Base-by-base conservation (phyloP, 2,888 invertebrate species). In the Phalera bucephala region DNA sequence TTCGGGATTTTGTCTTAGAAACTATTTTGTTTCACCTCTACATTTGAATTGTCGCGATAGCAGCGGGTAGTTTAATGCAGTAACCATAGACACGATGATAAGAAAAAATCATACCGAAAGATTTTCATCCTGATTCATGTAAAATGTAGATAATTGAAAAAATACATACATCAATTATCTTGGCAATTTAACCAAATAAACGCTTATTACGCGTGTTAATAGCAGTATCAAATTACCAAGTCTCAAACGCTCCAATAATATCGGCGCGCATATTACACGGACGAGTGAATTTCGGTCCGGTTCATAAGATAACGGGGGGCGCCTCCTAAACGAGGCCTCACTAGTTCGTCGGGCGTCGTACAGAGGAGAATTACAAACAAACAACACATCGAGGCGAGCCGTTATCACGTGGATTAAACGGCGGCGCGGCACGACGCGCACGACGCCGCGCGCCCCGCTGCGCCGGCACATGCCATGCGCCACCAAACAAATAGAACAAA, bases 301-400 rank as follows among this genome's bases (percentile, higher is more conserved):
- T 72, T 73, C 60, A 62, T 63, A 70, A 78, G 80, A 85, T 84
- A 84, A 78, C 71, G 68, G 72, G 68, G 63, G 73, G 80, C 80
- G 79, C 82, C 82, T 83, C 79, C 83, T 80, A 72, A 72, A 71
- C 70, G 72, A 67, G 85, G 85, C 82, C 82, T 78, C 81, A 76
- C 63, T 57, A 45, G 68, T 61, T 59, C 62, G 66, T 41, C 64
- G 58, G 50, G 45, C 49, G 44, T 40, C 40, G 66, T 60, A 63
- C 67, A 64, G 52, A 67, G 64, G 54, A 69, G 64, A 69, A 72
- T 69, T 57, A 76, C 79, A 79, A 82, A 83, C 81, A 84, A 79
- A 81, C 76, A 81, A 69, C 70, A 66, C 64, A 66, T 49, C 49
- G 60, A 49, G 40, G 56, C 54, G 60, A 68, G 64, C 72, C 70